Percentiles rank a stretch among this genome's conserved stretches.
phyloP scores from a whole-genome alignment of 2,888 invertebrate genomes.

The Unio pictorum region DNA sequence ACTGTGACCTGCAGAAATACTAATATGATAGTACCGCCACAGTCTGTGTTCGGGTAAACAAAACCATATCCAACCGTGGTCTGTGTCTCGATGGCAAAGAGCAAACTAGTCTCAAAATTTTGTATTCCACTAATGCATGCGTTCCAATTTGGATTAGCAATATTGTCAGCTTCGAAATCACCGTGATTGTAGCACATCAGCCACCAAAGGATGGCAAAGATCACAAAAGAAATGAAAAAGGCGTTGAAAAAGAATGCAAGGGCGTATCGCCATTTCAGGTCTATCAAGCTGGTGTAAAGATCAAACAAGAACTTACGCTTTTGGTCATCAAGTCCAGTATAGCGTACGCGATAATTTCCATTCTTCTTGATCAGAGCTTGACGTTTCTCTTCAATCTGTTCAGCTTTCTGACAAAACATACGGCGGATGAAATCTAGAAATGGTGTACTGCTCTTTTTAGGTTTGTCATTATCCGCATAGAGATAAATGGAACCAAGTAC shows the following conservation, averaged over 20 bases:
- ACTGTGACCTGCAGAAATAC: slow-evolving; percentile 92
- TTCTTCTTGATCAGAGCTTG: slow-evolving; percentile 92
- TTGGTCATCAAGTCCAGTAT: slow-evolving; percentile 92
- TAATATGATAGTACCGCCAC: slow-evolving; percentile 89
- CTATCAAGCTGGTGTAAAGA: slow-evolving; percentile 94
- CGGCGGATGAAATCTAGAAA: slow-evolving; percentile 26
- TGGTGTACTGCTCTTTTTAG: slow-evolving; percentile 26
- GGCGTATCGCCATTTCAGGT: slow-evolving; percentile 89
- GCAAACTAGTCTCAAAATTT: slow-evolving; percentile 91
- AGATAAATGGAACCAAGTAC: slow-evolving; percentile 35
- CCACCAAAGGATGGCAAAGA: slow-evolving; percentile 78
- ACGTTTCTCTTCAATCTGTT: slow-evolving; percentile 40
- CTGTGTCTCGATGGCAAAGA: slow-evolving; percentile 97
- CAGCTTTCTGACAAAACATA: slow-evolving; percentile 16
- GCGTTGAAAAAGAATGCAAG: slow-evolving; percentile 91
- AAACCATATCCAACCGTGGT: slow-evolving; percentile 94
- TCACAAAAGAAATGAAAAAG: slow-evolving; percentile 88
- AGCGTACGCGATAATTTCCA: slow-evolving; percentile 93
- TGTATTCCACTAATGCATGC: slow-evolving; percentile 80
- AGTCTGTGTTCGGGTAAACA: slow-evolving; percentile 89
- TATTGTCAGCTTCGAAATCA: slow-evolving; percentile 61
- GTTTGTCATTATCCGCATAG: slow-evolving; percentile 24
- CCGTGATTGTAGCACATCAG: slow-evolving; percentile 67
- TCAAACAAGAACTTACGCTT: slow-evolving; percentile 76
- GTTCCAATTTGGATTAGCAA: slow-evolving; percentile 55